phyloP scores from a whole-genome alignment of 2,113 vertebrate species.

The Sebastes fasciatus region DNA sequence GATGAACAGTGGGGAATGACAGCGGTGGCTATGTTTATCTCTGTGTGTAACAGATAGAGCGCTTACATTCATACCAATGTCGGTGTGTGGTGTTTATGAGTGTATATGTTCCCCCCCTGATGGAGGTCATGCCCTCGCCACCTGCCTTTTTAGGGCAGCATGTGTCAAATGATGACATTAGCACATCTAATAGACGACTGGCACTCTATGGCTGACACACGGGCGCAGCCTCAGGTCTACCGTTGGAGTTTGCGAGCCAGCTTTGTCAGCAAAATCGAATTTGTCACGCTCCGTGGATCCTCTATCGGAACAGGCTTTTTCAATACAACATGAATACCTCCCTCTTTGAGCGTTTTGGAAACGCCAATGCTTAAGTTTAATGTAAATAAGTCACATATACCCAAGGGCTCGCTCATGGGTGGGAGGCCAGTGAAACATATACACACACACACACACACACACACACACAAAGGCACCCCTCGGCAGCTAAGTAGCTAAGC shows the following conservation, averaged over 20 bases:
- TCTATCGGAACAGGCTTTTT: slow-evolving; percentile 51
- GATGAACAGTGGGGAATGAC: slow-evolving; percentile 55
- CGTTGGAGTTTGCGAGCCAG: slow-evolving; percentile 33
- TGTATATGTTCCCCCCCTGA: neutral
- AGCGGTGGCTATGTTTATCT: slow-evolving; percentile 44
- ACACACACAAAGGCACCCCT: slow-evolving; percentile 53
- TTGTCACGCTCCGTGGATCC: slow-evolving; percentile 51
- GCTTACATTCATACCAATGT: neutral
- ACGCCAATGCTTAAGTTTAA: slow-evolving; percentile 30
- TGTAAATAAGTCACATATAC: slow-evolving; percentile 28
- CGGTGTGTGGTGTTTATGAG: neutral
- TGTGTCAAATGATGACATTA: slow-evolving; percentile 66
- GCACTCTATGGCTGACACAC: slow-evolving; percentile 30
- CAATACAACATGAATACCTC: slow-evolving; percentile 56
- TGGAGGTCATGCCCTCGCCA: slow-evolving; percentile 38
- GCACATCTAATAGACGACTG: slow-evolving; percentile 48
- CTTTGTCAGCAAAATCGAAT: slow-evolving; percentile 66
- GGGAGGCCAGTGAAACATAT: slow-evolving; percentile 43
- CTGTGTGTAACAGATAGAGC: slow-evolving; percentile 26
- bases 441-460: slow-evolving; percentile 48
- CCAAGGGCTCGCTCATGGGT: slow-evolving; percentile 21
- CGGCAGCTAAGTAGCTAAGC: slow-evolving; percentile 75
- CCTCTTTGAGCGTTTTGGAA: slow-evolving; percentile 36
- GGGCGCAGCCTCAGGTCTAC: slow-evolving; percentile 22
- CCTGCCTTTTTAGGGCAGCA: slow-evolving; percentile 53